Evolutionary conservation across 2,888 invertebrate species (phyloP).

Genomic region (Melanargia galathea): DNA sequence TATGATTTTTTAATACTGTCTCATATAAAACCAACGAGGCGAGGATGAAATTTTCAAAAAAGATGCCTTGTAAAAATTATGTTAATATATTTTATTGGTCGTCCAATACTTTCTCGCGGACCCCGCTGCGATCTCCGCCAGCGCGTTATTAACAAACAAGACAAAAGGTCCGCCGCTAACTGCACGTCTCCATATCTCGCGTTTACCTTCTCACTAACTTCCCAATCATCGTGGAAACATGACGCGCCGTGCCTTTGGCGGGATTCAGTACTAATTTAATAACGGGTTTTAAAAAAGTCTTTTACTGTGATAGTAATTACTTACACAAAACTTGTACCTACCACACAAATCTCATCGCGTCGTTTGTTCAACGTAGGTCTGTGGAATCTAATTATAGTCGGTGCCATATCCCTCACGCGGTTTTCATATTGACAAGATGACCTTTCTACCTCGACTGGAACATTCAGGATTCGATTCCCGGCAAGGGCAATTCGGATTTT

Average conservation of each 20-base stretch:
- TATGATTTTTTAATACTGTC: no score
- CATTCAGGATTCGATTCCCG: no score
- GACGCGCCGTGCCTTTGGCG: slow-evolving; percentile 14
- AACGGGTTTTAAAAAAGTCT: neutral
- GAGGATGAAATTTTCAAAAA: neutral
- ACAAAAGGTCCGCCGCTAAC: slow-evolving; percentile 69
- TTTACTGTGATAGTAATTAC: slow-evolving; percentile 1
- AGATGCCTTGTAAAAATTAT: neutral
- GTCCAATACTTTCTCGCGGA: slow-evolving; percentile 49
- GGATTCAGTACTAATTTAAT: slow-evolving; percentile 5
- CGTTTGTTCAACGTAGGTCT: no score
- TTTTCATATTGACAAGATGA: no score
- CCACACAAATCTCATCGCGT: no score
- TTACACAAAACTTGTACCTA: no score
- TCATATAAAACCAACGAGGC: no score
- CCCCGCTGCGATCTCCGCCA: slow-evolving; percentile 44
- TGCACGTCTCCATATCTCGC: slow-evolving; percentile 48
- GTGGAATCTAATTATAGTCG: no score
- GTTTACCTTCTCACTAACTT: slow-evolving; percentile 32
- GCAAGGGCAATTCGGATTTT: no score
- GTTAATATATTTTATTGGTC: neutral
- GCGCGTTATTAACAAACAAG: slow-evolving; percentile 78
- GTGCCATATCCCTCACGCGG: no score
- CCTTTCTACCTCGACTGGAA: no score
- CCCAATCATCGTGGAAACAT: slow-evolving; percentile 32